Evolutionary conservation across 2,888 invertebrate genomes (phyloP), one percentile per base, ranked within the genome.

Genomic region (Drosophila neotestacea): DNA sequence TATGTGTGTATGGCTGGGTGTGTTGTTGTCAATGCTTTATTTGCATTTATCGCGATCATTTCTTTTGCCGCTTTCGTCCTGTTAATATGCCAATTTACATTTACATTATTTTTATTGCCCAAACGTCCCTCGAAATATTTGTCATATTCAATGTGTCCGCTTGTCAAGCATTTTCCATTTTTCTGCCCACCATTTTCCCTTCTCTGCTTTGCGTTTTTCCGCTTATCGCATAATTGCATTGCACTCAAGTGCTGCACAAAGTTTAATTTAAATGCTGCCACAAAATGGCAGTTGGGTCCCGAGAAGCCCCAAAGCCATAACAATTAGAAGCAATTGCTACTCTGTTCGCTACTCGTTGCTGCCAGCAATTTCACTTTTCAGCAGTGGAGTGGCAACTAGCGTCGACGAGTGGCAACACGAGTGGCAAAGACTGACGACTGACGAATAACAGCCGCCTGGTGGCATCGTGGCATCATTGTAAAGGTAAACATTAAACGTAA

Each of bases 31-130:
- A 80, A 74, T 84, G 78, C 80, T 74, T 68, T 80, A 80, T 82
- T 81, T 78, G 70, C 76, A 70, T 70, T 84, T 83, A 84, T 83
- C 84, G 70, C 81, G 70, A 72, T 79, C 72, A 81, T 74, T 84
- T 83, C 70, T 71, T 70, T 69, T 71, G 65, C 52, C 74, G 67
- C 67, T 73, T 67, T n/a, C 67, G 50, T 44, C 72, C 77, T 64
- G 76, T 85, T 85, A 86, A 87, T 85, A 82, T 76, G 85, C 77
- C 87, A 87, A 87, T 87, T 87, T 82, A 85, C 82, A 75, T 87
- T 77, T 69, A 78, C 78, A 85, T 85, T 85, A 85, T 77, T 85
- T 86, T 85, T 81, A 84, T 75, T 77, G 58, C 63, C 13, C 34
- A 13, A 27, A 22, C 62, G 72, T 36, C 44, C 62, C 64, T 60